These are phyloP conservation scores for Sphaeramia orbicularis DNA, from an alignment of 2,797 vertebrate species.

Conservation along the genomic window DNA sequence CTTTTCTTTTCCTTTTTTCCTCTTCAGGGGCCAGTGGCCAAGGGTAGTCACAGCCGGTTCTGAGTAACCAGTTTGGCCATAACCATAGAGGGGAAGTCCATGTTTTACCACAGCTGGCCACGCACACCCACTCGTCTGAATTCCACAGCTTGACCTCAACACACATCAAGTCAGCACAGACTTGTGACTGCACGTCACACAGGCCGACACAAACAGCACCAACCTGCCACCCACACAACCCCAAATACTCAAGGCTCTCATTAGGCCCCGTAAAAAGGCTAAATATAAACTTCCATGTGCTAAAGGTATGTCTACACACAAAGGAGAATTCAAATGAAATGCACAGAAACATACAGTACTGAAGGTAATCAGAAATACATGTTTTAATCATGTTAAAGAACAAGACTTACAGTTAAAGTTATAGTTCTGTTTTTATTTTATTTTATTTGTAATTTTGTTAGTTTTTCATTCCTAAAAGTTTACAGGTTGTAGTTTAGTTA, in stretches of 20 bases:
- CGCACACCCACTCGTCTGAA: conserved; percentile 86
- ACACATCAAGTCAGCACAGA: conserved; percentile 59
- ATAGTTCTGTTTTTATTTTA: too few species aligned
- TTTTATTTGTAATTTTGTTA: too few species aligned
- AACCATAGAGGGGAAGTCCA: conserved; percentile 77
- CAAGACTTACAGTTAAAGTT: too few species aligned
- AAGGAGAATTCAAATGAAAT: background rate
- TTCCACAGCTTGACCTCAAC: conserved; percentile 80
- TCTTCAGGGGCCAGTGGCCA: conserved; percentile 56
- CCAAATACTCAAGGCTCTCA: conserved; percentile 56
- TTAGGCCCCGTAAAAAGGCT: conserved; percentile 53
- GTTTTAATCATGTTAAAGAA: too few species aligned
- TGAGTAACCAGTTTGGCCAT: conserved; percentile 59
- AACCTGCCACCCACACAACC: conserved; percentile 59
- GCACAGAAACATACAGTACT: too few species aligned
- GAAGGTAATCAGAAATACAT: too few species aligned
- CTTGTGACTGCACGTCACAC: conserved; percentile 66
- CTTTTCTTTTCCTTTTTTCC: conserved; percentile 48
- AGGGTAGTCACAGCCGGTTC: conserved; percentile 56
- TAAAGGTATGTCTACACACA: conserved; percentile 17
- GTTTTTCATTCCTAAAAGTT: too few species aligned
- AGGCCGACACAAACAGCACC: conserved; percentile 48
- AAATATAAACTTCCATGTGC: conserved; percentile 39
- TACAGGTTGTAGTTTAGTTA: too few species aligned
- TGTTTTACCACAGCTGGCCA: conserved; percentile 71